Conservation (phyloP, 1,140 invertebrate genomes). For the Drosophila sturtevanti region DNA sequence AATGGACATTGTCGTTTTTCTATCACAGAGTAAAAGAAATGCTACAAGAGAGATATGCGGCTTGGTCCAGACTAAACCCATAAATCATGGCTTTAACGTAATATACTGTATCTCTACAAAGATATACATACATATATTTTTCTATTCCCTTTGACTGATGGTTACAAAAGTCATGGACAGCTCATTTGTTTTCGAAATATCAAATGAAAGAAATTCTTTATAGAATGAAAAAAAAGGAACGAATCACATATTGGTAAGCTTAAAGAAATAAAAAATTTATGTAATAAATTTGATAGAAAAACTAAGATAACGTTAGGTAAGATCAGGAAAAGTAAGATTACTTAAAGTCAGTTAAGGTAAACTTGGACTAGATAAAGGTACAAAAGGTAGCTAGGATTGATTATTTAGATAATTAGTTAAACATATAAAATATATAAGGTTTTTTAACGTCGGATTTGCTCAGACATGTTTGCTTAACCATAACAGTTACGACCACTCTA, state of each 20-base stretch:
- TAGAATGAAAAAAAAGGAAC: not conserved
- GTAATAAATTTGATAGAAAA: not conserved
- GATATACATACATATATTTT: conserved; percentile 14
- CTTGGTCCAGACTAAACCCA: conserved; percentile 30
- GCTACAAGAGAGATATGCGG: conserved; percentile 6
- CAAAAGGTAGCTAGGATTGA: no score
- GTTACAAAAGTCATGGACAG: conserved; percentile 37
- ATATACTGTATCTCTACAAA: conserved; percentile 13
- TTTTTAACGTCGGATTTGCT: no score
- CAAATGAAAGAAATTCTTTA: not conserved
- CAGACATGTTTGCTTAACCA: not conserved
- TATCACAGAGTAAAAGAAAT: conserved; percentile 19
- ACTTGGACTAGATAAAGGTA: no score
- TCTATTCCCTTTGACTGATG: conserved; percentile 31
- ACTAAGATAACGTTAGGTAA: no score
- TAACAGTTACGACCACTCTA: not conserved
- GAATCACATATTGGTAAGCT: not conserved
- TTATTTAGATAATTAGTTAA: no score
- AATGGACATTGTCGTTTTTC: conserved; percentile 71
- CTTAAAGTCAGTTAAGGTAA: no score
- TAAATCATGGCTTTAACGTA: conserved; percentile 65
- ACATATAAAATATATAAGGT: no score
- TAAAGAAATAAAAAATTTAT: not conserved
- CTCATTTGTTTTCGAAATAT: conserved; percentile 27
- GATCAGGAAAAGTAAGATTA: no score